Conservation (phyloP, 2,888 invertebrate species). For the Pseudococcus jackbeardsleyi region DNA sequence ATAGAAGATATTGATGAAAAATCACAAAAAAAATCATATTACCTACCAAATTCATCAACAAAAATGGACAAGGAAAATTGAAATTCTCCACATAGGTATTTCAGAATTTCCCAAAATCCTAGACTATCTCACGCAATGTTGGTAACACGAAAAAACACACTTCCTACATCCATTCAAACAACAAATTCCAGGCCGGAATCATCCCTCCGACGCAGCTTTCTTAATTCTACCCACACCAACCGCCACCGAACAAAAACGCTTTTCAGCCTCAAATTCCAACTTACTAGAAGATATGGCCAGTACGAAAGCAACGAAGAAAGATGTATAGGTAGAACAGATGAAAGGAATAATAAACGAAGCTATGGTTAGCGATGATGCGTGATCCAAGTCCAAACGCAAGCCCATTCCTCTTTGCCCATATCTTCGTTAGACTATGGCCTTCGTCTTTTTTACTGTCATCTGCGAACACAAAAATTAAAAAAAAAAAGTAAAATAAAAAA, state of each 20-base stretch:
- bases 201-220: neutral
- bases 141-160: too few relatives aligned
- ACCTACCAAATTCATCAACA: too few relatives aligned
- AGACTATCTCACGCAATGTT: too few relatives aligned
- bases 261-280: constrained; percentile 2
- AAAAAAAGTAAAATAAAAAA: neutral
- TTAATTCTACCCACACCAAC: neutral
- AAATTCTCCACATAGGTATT: too few relatives aligned
- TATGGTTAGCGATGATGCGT: constrained; percentile 65
- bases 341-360: constrained; percentile 63
- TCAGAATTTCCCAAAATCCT: too few relatives aligned
- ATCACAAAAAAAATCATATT: too few relatives aligned
- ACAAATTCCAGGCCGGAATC: neutral
- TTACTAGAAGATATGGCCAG: constrained; percentile 61
- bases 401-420: constrained; percentile 93
- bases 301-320: constrained; percentile 63
- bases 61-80: too few relatives aligned
- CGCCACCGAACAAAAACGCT: neutral
- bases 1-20: too few relatives aligned
- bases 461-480: neutral
- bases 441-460: constrained; percentile 64
- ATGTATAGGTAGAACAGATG: constrained; percentile 61
- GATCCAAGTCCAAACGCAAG: constrained; percentile 81
- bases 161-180: too few relatives aligned
- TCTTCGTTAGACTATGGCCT: constrained; percentile 75